phyloP scores from a whole-genome alignment of 2,797 vertebrate species.

The Enteromius treurensis region DNA sequence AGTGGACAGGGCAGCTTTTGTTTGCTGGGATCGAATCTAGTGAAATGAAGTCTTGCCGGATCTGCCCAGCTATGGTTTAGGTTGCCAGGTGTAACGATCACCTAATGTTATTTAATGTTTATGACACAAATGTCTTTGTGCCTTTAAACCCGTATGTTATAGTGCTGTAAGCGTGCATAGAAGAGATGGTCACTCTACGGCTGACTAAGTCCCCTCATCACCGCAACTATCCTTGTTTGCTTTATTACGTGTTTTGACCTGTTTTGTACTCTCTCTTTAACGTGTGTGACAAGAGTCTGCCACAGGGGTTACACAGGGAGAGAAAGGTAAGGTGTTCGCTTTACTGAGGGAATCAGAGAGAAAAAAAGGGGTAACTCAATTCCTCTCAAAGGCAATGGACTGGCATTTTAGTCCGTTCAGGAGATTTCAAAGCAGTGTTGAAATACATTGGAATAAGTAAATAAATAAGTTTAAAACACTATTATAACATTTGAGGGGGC shows the following conservation, averaged over 20 bases:
- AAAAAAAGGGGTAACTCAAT: constrained; percentile 36
- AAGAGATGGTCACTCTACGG: too few relatives aligned
- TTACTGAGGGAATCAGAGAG: constrained; percentile 60
- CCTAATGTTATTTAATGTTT: too few relatives aligned
- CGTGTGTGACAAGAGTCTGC: too few relatives aligned
- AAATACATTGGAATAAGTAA: not conserved
- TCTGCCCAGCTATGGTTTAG: constrained; percentile 68
- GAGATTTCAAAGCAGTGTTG: constrained; percentile 52
- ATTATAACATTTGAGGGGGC: not conserved
- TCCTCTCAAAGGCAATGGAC: constrained; percentile 23
- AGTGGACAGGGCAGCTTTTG: constrained; percentile 74
- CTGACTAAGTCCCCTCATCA: too few relatives aligned
- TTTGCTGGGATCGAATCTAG: constrained; percentile 70
- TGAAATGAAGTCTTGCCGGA: constrained; percentile 64
- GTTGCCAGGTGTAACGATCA: constrained; percentile 56
- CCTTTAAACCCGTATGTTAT: too few relatives aligned
- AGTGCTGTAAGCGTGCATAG: too few relatives aligned
- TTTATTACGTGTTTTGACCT: too few relatives aligned
- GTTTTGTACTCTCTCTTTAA: too few relatives aligned
- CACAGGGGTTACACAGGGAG: constrained; percentile 25
- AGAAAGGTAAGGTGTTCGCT: constrained; percentile 67
- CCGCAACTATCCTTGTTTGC: too few relatives aligned
- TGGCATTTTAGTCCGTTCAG: constrained; percentile 41
- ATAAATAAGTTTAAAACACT: not conserved
- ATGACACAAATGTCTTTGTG: too few relatives aligned